These are phyloP conservation scores for Lymantria dispar DNA, from an alignment of 2,888 invertebrate species.

Conservation along the genomic window DNA sequence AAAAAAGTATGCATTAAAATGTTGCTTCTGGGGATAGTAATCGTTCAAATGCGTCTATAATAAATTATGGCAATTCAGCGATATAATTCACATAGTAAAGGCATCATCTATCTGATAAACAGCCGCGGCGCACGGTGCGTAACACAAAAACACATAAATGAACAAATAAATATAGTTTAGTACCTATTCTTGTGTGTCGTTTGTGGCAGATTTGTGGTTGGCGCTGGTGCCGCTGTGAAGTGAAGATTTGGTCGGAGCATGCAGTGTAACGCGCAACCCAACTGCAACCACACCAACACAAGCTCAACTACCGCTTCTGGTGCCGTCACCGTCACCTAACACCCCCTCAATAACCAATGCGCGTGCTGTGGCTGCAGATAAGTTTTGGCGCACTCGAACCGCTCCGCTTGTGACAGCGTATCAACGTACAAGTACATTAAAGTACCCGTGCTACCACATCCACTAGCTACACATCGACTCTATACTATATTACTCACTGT, in stretches of 20 bases:
- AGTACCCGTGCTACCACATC: constrained; percentile 66
- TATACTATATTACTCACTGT: constrained; percentile 55
- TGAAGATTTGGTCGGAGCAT: constrained; percentile 88
- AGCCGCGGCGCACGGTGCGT: constrained; percentile 76
- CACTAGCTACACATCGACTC: constrained; percentile 63
- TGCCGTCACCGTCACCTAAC: constrained; percentile 23
- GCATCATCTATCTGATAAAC: constrained; percentile 69
- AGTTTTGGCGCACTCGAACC: constrained; percentile 20
- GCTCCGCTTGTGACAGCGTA: constrained; percentile 22
- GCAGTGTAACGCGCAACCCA: constrained; percentile 95
- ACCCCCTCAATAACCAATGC: constrained; percentile 4
- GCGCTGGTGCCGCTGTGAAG: constrained; percentile 81
- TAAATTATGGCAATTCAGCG: constrained; percentile 59
- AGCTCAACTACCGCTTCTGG: constrained; percentile 69
- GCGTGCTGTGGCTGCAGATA: constrained; percentile 43
- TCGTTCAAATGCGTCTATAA: constrained; percentile 65
- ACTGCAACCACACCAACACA: constrained; percentile 90
- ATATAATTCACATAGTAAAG: constrained; percentile 61
- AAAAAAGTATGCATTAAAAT: constrained; percentile 78
- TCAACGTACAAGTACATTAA: constrained; percentile 18
- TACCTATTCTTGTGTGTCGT: constrained; percentile 82
- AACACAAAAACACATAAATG: constrained; percentile 78
- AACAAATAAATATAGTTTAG: constrained; percentile 76
- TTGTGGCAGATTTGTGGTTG: constrained; percentile 80
- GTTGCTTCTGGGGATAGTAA: constrained; percentile 66